Conservation (phyloP, 2,797 vertebrate species). For the Crenichthys baileyi region DNA sequence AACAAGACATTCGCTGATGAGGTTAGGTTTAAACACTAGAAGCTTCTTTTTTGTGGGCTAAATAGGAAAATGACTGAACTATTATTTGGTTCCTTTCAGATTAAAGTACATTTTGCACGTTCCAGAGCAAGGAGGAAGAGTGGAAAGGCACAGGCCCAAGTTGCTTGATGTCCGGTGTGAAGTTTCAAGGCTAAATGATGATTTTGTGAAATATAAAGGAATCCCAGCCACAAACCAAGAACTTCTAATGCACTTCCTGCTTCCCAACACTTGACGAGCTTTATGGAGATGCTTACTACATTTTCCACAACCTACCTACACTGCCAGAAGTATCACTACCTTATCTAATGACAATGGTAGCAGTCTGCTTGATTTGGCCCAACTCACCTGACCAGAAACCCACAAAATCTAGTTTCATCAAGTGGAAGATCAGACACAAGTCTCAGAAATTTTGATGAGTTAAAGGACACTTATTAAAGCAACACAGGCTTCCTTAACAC, state of each 20-base stretch:
- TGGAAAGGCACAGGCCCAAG: background rate
- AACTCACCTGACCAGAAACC: background rate
- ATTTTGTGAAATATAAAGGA: background rate
- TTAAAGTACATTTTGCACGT: too few relatives aligned
- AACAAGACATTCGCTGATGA: slow-evolving; percentile 2
- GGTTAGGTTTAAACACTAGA: background rate
- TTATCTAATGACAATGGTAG: background rate
- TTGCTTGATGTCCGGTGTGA: background rate
- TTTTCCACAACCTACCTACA: background rate
- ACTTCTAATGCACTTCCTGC: too few relatives aligned
- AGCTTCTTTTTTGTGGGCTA: background rate
- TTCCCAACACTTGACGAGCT: background rate
- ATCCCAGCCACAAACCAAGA: background rate
- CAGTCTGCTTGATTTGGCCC: background rate
- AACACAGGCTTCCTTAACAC: background rate
- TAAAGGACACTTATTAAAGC: background rate
- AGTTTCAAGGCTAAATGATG: background rate
- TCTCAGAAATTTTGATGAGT: too few relatives aligned
- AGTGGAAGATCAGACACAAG: background rate
- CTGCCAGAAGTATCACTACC: background rate
- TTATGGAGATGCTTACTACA: background rate
- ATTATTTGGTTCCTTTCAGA: too few relatives aligned
- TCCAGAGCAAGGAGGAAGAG: background rate
- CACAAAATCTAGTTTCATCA: background rate
- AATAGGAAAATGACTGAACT: too few relatives aligned